phyloP scores from a whole-genome alignment of 2,888 invertebrate genomes.

The Conistra vaccinii region DNA sequence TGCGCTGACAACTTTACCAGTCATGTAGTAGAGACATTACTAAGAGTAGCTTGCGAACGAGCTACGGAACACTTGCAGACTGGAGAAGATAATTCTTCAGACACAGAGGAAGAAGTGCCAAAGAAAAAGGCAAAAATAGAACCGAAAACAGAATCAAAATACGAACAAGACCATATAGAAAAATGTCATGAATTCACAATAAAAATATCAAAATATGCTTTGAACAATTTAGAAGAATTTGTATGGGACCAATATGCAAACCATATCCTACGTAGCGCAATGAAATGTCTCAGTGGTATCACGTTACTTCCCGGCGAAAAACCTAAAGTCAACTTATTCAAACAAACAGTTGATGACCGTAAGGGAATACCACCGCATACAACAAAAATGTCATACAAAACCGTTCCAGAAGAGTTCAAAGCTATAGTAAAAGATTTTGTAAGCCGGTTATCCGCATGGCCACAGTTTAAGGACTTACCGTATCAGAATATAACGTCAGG shows the following conservation, averaged over 20 bases:
- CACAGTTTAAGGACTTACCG: conserved; percentile 94
- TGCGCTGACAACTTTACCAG: conserved; percentile 95
- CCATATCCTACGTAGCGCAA: conserved; percentile 93
- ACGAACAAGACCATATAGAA: conserved; percentile 86
- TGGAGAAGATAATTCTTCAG: conserved; percentile 53
- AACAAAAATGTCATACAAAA: conserved; percentile 84
- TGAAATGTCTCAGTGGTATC: conserved; percentile 93
- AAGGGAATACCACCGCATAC: conserved; percentile 83
- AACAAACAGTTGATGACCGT: conserved; percentile 73
- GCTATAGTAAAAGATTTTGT: conserved; percentile 92
- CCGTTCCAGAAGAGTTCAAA: conserved; percentile 91
- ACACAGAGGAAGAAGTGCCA: conserved; percentile 73
- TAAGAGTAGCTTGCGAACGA: conserved; percentile 89
- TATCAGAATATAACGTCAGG: conserved; percentile 93
- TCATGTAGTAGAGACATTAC: conserved; percentile 94
- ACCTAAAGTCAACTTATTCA: conserved; percentile 83
- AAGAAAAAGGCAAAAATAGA: conserved; percentile 78
- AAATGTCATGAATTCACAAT: conserved; percentile 92
- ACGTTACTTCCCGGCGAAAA: conserved; percentile 88
- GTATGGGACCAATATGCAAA: conserved; percentile 94
- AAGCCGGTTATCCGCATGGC: conserved; percentile 92
- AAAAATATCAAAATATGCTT: conserved; percentile 93
- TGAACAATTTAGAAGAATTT: conserved; percentile 96
- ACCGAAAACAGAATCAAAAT: conserved; percentile 72
- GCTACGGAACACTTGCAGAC: conserved; percentile 84